phyloP scores from a whole-genome alignment of 2,888 invertebrate genomes.

The Isotomurus palustris region DNA sequence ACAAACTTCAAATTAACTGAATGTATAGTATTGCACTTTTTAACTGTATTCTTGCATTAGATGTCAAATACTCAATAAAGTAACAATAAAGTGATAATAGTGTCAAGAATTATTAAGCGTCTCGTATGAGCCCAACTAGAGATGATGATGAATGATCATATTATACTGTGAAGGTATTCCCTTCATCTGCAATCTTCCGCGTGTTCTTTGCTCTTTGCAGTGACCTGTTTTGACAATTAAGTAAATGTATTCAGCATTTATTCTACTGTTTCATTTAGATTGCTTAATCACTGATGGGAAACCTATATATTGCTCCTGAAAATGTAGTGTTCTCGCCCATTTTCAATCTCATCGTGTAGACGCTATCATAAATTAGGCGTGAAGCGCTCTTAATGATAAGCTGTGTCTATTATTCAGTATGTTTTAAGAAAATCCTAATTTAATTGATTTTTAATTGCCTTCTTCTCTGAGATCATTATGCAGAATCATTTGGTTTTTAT shows the following conservation, averaged over 20 bases:
- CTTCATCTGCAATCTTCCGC: no score
- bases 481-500: background rate
- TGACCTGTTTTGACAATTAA: slow-evolving; percentile 5
- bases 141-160: background rate
- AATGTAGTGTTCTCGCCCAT: background rate
- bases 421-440: no score
- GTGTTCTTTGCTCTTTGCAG: slow-evolving; percentile 5
- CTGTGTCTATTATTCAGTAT: no score
- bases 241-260: no score
- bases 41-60: background rate
- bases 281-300: background rate
- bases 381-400: no score
- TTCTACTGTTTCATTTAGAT: background rate
- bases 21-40: background rate
- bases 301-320: background rate
- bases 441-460: no score
- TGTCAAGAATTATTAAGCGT: no score
- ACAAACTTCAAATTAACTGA: background rate
- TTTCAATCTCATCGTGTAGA: no score
- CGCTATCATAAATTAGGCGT: no score
- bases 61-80: background rate
- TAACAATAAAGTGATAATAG: background rate
- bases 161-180: no score
- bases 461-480: slow-evolving; percentile 2
- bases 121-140: background rate